Base-by-base conservation (phyloP, 2,797 vertebrate species). In the Apogon hyalosoma region DNA sequence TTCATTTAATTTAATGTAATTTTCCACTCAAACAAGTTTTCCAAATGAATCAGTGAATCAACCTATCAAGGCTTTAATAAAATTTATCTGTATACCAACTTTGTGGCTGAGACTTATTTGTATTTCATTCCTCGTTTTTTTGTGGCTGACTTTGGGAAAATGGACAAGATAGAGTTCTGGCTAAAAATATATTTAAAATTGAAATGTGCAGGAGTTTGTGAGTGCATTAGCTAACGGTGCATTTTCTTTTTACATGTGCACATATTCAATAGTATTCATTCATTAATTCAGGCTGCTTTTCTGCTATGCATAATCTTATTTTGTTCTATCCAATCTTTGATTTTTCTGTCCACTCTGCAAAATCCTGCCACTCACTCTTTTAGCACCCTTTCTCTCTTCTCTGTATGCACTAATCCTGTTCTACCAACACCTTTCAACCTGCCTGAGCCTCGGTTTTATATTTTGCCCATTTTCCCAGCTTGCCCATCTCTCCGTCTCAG, bases 231-330 rank as follows among this genome's bases (percentile, higher is more conserved):
- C 31, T 36, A 59, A 54, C 58, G 73, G 63, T 51, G 63, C 36
- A 21, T 59, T 62, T 78, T 50, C 56, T 52, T 84, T 62, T 67
- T 69, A 63, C 38, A 60, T 75, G 33, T 43, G 79, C 74, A 72
- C 58, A 73, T 69, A 78, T 64, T 50, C 59, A 59, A 47, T 77
- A 54, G 46, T 78, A 82, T 73, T 68, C 63, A 80, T 78, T 61
- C 47, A 80, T 84, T 80, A 79, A 84, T 80, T 76, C 84, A 79
- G 73, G 65, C 72, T 65, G 77, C 40, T 47, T 55, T 36, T 65
- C 57, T 49, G 50, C 54, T 55, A 39, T 71, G 54, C 54, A 80
- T 80, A 74, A 82, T 83, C 62, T 59, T 62, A 36, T 75, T 79
- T 81, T 4, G 36, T 76, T 69, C 51, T 21, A 65, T 46, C 45